Base-by-base conservation (phyloP, 2,888 invertebrate species). In the Cyclophora albipunctata region DNA sequence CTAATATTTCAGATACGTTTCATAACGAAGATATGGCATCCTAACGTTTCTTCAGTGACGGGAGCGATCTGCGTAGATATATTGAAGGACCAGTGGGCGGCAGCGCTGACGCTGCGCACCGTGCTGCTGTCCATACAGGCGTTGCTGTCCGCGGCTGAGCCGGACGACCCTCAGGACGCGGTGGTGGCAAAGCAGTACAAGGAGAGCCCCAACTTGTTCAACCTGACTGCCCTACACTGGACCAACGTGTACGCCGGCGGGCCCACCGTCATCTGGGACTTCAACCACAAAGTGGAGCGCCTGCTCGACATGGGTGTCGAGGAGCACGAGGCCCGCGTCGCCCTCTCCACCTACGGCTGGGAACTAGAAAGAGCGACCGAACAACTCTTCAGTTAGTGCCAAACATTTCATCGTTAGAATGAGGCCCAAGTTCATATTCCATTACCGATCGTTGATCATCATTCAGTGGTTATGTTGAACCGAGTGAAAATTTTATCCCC, bases 61-160 rank as follows among this genome's bases (percentile, higher is more conserved):
- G 97, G 97, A 51, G 98, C 98, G 47, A 99, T 99, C 72, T 99
- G 99, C 84, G 91, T 99, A 82, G 99, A 99, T 83, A 99, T 99
- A 72, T 90, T 99, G 51, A 99, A 99, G 90, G 97, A 97, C 76
- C 96, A 97, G 81, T 97, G 97, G 99, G 99, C 99, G 56, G 99
- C 99, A 48, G 99, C 99, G 4, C 96, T 99, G 93, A 99, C 99
- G 0, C 88, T 99, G 56, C 91, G 99, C 57, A 99, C 99, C 37
- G 98, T 99, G 35, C 87, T 99, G 52, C 87, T 99, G 35, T 98
- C 98, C 2, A 90, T 99, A 61, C 99, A 99, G 91, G 98, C 98
- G 0, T 85, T 99, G 55, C 84, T 99, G 58, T 94, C 97, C 33
- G 95, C 97, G 1, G 96, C 97, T 3, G 97, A 96, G 54, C 96